Evolutionary conservation across 2,888 invertebrate genomes (phyloP).

Genomic region (Microplitis manilae): DNA sequence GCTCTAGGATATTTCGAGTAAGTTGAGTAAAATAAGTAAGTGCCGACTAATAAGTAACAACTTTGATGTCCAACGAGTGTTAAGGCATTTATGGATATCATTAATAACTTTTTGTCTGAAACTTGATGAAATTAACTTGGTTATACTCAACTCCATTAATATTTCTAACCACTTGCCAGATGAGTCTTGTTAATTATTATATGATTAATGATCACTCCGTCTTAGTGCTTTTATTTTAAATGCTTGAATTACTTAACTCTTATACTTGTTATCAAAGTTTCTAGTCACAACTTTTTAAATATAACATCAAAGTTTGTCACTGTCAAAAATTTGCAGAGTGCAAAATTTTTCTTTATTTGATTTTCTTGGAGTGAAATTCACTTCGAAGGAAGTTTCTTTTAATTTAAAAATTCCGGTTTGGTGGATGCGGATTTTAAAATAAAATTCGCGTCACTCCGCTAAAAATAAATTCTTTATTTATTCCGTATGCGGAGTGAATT

Average conservation of each 20-base stretch:
- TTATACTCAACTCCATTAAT: conserved; percentile 51
- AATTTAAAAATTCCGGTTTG: no score
- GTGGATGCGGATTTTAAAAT: no score
- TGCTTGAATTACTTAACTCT: background rate
- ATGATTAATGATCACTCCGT: conserved; percentile 50
- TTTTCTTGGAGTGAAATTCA: no score
- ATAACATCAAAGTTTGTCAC: no score
- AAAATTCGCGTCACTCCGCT: no score
- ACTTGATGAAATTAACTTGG: conserved; percentile 20
- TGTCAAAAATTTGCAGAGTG: no score
- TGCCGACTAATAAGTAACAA: conserved; percentile 51
- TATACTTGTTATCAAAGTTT: background rate
- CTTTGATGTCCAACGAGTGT: conserved; percentile 53
- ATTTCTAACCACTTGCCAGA: conserved; percentile 50
- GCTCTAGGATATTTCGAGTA: background rate
- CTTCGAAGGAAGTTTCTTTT: no score
- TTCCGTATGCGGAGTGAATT: no score
- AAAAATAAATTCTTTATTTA: no score
- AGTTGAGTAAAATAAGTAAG: conserved; percentile 34
- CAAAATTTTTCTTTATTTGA: no score
- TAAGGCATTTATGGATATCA: conserved; percentile 55
- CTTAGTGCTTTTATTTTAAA: background rate
- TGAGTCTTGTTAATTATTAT: conserved; percentile 54
- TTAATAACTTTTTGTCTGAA: conserved; percentile 55
- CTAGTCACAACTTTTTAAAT: no score